Evolutionary conservation across 2,797 vertebrate species (phyloP), one percentile per base, ranked within the genome.

Genomic region (Coregonus suidteri): DNA sequence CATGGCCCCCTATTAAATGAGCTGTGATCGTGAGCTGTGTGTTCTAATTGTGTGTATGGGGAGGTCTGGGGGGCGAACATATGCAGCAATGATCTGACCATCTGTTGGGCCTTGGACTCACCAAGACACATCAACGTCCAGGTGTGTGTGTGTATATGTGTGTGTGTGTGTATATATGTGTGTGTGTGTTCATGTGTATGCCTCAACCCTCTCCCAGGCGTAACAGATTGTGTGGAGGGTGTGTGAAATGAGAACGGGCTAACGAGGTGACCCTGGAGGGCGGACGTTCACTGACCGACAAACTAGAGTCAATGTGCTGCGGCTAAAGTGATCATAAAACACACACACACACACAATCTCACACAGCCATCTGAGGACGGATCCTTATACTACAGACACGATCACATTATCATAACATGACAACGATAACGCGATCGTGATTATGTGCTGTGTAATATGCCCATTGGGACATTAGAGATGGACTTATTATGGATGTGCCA

Each of bases 71-170:
- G 77, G 56, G 65, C 54, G 73, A 87, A 78, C 84, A 88, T 89
- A 84, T 90, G 84, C 80, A 85, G 56, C 73, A n/a, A 74, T 87
- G 69, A 87, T 77, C 78, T 84, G 82, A 80, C 85, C 87, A 89
- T 89, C 87, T 91, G 88, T 74, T 83, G 62, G 67, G 81, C 59
- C 79, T 75, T 16, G 67, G 56, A 77, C 30, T 52, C 47, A 79
- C 74, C 64, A 20, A 69, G 30, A 51, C 70, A 66, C 68, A 70
- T 53, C 16, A 18, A 47, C 18, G 37, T 47, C 18, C 47, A 71
- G 51, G 51, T 72, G 71, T 54, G 25, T 73, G 52, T 15, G 71
- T 31, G 71, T 54, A 1, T 31, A 6, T 25, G 51, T 6, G n/a
- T 53, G 25, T 53, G 71, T 53, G 51, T 31, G 11, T 31, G 70